Conservation (phyloP, 2,888 invertebrate genomes). For the Drosophila recens region DNA sequence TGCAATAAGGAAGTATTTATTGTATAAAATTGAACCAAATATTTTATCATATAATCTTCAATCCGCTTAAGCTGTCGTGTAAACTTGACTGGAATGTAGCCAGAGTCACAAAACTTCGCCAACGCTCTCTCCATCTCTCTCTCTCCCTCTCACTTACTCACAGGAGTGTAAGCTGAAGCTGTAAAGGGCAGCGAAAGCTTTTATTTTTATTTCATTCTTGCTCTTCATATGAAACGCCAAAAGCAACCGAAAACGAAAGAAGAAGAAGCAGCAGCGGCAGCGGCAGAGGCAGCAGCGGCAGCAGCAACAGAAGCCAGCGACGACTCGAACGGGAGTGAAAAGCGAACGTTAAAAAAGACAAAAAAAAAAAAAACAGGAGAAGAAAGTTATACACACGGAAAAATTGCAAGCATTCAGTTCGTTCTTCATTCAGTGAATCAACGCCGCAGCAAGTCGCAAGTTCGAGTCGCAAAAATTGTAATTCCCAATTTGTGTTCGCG, state of each 20-base stretch:
- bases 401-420: constrained; percentile 77
- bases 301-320: constrained; percentile 52
- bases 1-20: too few species aligned
- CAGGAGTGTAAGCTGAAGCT: constrained; percentile 43
- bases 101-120: constrained; percentile 38
- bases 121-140: constrained; percentile 8
- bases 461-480: constrained; percentile 15
- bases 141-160: background rate
- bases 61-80: background rate
- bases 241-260: background rate
- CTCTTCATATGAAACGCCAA: constrained; percentile 19
- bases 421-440: constrained; percentile 66
- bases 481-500: constrained; percentile 18
- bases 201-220: constrained; percentile 19
- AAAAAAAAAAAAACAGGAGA: constrained; percentile 13
- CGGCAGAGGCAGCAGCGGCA: too few species aligned
- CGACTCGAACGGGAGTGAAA: constrained; percentile 55
- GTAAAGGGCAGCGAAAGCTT: constrained; percentile 64
- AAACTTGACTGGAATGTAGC: constrained; percentile 6
- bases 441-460: constrained; percentile 53
- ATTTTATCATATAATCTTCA: too few species aligned
- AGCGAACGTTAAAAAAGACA: constrained; percentile 50
- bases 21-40: background rate
- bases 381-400: constrained; percentile 82
- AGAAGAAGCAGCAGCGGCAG: too few species aligned